Base-by-base conservation (phyloP, 1,140 invertebrate genomes). In the Drosophila miranda region DNA sequence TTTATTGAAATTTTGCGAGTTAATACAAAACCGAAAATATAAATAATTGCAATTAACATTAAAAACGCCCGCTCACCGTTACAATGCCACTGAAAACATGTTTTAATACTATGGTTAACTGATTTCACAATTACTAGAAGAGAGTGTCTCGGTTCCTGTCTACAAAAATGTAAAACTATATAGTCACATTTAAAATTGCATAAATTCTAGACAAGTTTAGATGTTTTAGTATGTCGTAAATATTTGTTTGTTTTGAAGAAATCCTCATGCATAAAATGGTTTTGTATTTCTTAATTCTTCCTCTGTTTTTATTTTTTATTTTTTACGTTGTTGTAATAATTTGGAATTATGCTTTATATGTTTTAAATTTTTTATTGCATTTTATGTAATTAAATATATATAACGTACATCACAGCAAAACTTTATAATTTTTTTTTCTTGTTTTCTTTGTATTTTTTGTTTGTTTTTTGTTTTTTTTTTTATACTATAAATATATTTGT, bases 391-490 rank as follows among this genome's bases (percentile, higher is more conserved):
- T 86, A 80, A 87, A 79, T 88, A 88, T 88, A 88, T 90, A 89
- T 89, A 90, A 90, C 88, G 82, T 90, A 90, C 83, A 90, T 90
- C 89, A 90, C 88, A 90, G 88, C 88, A 90, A 88, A 89, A 90
- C 80, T 90, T 90, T 89, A 90, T 89, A 81, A 69, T 77, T 62
- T 69, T 73, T 76, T 57, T 74, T 61, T 60, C 48, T 63, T 52
- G 50, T 28, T 56, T 56, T 75, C 61, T 66, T 61, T 16, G 76
- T 68, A 34, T 62, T 55, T 66, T 14, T 50, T 51, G 23, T 46
- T 62, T 50, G 64, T 57, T 67, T 78, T 69, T 54, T 78, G 19
- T 68, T 78, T 69, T 54, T 78, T 14, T 75, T 78, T 14, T 75
- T 68, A 54, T 64, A 75, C 59, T 72, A 69, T 66, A 73, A 59